phyloP scores from a whole-genome alignment of 2,797 vertebrate genomes.

The Graptemys geographica region DNA sequence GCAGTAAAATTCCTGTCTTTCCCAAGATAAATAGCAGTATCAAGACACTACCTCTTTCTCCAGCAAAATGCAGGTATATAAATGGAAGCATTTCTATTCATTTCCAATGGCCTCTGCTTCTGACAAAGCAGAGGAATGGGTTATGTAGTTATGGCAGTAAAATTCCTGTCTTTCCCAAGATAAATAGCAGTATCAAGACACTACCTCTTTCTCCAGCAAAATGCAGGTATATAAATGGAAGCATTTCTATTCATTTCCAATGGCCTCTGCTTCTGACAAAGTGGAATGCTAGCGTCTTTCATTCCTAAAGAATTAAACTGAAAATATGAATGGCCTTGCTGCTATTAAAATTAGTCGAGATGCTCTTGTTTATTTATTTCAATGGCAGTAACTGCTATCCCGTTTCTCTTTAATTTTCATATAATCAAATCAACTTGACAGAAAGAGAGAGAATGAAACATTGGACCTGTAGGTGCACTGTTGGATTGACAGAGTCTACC shows the following conservation, averaged over 20 bases:
- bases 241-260: slow-evolving; percentile 16
- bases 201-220: neutral
- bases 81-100: neutral
- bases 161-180: neutral
- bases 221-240: neutral
- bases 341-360: neutral
- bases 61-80: neutral
- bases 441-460: neutral
- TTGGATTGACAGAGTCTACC: slow-evolving; percentile 49
- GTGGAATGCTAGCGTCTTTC: neutral
- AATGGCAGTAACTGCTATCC: neutral
- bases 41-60: neutral
- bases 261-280: neutral
- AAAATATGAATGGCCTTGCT: slow-evolving; percentile 17
- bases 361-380: slow-evolving; percentile 41
- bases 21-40: neutral
- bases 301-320: slow-evolving; percentile 35
- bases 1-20: neutral
- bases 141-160: neutral
- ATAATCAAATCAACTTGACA: slow-evolving; percentile 52
- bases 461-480: slow-evolving; percentile 30
- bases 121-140: neutral
- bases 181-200: neutral
- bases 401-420: slow-evolving; percentile 7
- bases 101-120: slow-evolving; percentile 17